These are phyloP conservation scores for Melipona beecheii DNA, from an alignment of 2,888 invertebrate species.

Conservation along the genomic window DNA sequence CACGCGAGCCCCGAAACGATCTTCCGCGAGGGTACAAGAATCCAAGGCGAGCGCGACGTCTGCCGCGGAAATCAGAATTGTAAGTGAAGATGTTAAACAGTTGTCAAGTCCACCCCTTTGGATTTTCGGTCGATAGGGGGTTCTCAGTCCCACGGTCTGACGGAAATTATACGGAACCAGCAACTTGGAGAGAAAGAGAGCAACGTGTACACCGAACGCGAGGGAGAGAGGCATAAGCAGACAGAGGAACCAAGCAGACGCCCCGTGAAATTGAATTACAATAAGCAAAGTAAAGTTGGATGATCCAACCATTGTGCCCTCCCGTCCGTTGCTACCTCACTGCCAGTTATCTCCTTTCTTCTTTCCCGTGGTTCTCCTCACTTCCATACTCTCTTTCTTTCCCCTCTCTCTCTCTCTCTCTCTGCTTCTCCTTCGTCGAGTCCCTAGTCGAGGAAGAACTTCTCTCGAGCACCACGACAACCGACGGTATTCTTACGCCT, in stretches of 20 bases:
- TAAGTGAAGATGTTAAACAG: conserved; percentile 78
- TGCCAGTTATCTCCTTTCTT: conserved; percentile 72
- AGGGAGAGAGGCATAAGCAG: conserved; percentile 53
- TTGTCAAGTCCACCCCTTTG: conserved; percentile 78
- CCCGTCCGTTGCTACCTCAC: conserved; percentile 74
- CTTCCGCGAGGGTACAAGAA: conserved; percentile 36
- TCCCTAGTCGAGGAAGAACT: conserved; percentile 77
- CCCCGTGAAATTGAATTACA: conserved; percentile 82
- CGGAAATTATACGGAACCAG: conserved; percentile 52
- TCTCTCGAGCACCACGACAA: conserved; percentile 75
- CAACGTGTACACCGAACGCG: neutral
- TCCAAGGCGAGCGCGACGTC: conserved; percentile 33
- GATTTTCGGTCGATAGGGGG: conserved; percentile 69
- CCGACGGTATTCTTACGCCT: conserved; percentile 80
- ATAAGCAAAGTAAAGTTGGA: conserved; percentile 81
- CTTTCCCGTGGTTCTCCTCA: conserved; percentile 66
- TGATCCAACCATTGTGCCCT: conserved; percentile 80
- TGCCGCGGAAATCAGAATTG: conserved; percentile 67
- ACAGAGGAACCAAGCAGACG: conserved; percentile 71
- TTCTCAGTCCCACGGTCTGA: conserved; percentile 58
- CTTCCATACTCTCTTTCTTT: conserved; percentile 32
- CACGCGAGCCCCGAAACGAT: conserved; percentile 42
- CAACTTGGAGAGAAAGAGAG: conserved; percentile 16
- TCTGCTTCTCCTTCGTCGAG: conserved; percentile 50
- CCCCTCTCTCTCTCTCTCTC: no score